phyloP scores from a whole-genome alignment of 1,140 invertebrate genomes.

The Eurytemora carolleeae region DNA sequence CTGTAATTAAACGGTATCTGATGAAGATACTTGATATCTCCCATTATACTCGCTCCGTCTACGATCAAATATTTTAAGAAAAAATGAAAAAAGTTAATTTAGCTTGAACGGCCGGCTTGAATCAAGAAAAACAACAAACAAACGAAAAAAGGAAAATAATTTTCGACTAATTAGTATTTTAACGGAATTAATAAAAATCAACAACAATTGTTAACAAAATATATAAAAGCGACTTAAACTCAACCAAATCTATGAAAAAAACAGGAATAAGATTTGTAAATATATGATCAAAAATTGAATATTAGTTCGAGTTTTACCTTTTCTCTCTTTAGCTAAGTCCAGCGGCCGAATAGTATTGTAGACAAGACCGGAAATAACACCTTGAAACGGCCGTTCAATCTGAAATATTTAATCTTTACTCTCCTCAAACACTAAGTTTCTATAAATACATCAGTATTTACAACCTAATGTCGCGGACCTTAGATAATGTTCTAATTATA shows the following conservation, averaged over 20 bases:
- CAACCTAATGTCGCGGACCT: not conserved
- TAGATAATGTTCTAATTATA: not conserved
- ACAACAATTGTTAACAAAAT: not conserved
- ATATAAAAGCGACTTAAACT: not conserved
- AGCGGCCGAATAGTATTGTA: constrained; percentile 63
- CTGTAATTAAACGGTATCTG: not conserved
- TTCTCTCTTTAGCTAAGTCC: constrained; percentile 40
- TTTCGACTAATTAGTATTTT: not conserved
- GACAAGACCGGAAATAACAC: constrained; percentile 66
- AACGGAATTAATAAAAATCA: not conserved
- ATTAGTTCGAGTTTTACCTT: not conserved
- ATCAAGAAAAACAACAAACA: too few species aligned
- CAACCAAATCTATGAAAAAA: not conserved
- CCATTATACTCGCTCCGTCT: not conserved
- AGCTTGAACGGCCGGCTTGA: too few species aligned
- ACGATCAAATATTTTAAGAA: too few species aligned
- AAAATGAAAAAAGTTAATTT: not conserved
- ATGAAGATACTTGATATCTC: not conserved
- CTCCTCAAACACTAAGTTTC: not conserved
- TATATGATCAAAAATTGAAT: not conserved
- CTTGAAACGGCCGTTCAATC: constrained; percentile 44
- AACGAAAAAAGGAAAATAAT: too few species aligned
- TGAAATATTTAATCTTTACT: constrained; percentile 21
- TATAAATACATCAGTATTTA: not conserved
- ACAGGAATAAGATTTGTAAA: not conserved